Base-by-base conservation (phyloP, 1,140 invertebrate species). In the Drosophila baimaii region DNA sequence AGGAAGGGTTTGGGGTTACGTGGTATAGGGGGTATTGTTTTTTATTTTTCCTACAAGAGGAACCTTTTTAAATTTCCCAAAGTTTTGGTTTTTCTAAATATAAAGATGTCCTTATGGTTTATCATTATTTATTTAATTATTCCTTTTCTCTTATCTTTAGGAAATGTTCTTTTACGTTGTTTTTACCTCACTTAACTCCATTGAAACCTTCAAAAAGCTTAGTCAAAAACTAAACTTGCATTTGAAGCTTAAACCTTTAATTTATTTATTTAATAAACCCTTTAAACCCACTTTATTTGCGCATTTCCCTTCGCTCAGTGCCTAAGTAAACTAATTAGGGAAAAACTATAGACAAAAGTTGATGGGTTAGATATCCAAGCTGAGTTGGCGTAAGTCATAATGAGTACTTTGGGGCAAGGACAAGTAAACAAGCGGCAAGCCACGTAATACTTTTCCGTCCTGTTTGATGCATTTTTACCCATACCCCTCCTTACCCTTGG, bases 311-410 rank as follows among this genome's bases (percentile, higher is more conserved):
- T 52, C 6, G n/a, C 23, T 51, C 41, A 51, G 33, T 75, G 61
- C 33, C 49, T 71, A 39, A 39, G 75, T 81, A 86, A 85, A 81
- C 78, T 81, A 77, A 85, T 85, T 77, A 85, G 37, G 27, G 33
- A 37, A 19, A 73, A 77, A 49, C 21, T 54, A 21, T 37, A 13
- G 25, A 37, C 8, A 46, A n/a, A 43, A n/a, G n/a, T 29, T 19
- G 17, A 27, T 19, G 49, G 25, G 37, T 43, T 41, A 37, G 25
- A 23, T 56, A 37, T 21, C 29, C 27, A 52, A 66, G 3, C 6
- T n/a, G n/a, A 33, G 33, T 35, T 54, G 31, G 19, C n/a, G n/a
- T 27, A 19, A 27, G 55, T 37, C 66, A 44, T 52, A 61, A 61
- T 44, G 29, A 19, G 19, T 17, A 25, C 29, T 15, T 54, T 35